Percentiles rank a stretch among this genome's conserved stretches.
These are phyloP conservation scores for Lagria hirta DNA, from an alignment of 2,888 invertebrate genomes.

Conservation along the genomic window DNA sequence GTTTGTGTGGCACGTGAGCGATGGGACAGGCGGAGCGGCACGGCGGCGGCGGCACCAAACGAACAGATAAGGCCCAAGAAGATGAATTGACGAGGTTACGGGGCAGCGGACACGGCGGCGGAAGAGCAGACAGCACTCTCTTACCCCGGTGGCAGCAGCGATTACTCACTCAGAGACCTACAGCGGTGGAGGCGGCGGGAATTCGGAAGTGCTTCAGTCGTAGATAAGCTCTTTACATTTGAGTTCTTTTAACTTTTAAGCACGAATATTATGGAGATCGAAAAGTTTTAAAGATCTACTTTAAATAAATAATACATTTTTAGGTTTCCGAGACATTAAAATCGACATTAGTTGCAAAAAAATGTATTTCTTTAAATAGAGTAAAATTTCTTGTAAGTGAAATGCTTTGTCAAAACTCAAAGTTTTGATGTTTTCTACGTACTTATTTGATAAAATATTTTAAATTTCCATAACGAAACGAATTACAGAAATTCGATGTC, in stretches of 20 bases:
- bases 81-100: conserved; percentile 53
- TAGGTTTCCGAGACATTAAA: too few species aligned
- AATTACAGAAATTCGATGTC: conserved; percentile 43
- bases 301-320: too few species aligned
- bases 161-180: conserved; percentile 51
- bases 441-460: too few species aligned
- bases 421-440: too few species aligned
- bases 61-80: conserved; percentile 46
- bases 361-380: too few species aligned
- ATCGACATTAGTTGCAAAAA: too few species aligned
- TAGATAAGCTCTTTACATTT: conserved; percentile 54
- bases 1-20: conserved; percentile 29
- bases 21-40: conserved; percentile 30
- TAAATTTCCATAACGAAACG: conserved; percentile 22
- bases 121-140: conserved; percentile 54
- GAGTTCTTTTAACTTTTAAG: conserved; percentile 50
- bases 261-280: too few species aligned
- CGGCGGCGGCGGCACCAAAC: conserved; percentile 31
- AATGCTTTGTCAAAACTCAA: too few species aligned
- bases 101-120: conserved; percentile 52
- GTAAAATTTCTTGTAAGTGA: too few species aligned
- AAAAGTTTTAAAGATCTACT: too few species aligned
- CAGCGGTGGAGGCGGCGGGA: conserved; percentile 45
- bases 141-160: conserved; percentile 52
- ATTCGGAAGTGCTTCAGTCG: conserved; percentile 51